phyloP scores from a whole-genome alignment of 2,797 vertebrate species.

The Geotria australis region DNA sequence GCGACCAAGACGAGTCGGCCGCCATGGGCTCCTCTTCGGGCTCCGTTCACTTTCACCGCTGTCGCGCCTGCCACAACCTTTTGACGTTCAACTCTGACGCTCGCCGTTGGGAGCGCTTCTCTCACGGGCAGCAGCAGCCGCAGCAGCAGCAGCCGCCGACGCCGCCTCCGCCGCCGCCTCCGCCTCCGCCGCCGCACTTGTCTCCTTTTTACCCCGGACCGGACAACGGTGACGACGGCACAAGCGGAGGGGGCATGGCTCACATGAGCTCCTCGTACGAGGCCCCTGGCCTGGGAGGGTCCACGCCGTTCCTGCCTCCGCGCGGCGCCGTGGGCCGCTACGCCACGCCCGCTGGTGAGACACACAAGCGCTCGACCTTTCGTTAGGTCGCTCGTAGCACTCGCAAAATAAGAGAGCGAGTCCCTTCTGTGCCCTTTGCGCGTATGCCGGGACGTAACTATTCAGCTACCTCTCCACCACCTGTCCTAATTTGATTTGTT shows the following conservation, averaged over 20 bases:
- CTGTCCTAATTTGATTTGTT: no score
- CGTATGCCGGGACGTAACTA: no score
- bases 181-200: no score
- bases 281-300: background rate
- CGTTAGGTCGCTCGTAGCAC: no score
- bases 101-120: slow-evolving; percentile 59
- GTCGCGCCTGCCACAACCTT: slow-evolving; percentile 92
- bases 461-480: no score
- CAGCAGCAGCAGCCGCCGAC: background rate
- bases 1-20: background rate
- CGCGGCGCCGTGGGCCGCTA: background rate
- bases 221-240: background rate
- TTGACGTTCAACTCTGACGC: slow-evolving; percentile 95
- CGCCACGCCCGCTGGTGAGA: background rate
- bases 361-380: background rate
- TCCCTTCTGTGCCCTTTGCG: no score
- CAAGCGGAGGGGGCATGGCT: background rate
- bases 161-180: no score
- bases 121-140: background rate
- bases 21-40: slow-evolving; percentile 7
- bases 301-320: background rate
- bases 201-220: no score
- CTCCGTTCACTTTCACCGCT: slow-evolving; percentile 58
- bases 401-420: no score
- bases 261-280: background rate